Percentiles rank a stretch among this genome's conserved stretches.
Conservation (phyloP, 2,888 invertebrate species). For the Scaptomyza flava region DNA sequence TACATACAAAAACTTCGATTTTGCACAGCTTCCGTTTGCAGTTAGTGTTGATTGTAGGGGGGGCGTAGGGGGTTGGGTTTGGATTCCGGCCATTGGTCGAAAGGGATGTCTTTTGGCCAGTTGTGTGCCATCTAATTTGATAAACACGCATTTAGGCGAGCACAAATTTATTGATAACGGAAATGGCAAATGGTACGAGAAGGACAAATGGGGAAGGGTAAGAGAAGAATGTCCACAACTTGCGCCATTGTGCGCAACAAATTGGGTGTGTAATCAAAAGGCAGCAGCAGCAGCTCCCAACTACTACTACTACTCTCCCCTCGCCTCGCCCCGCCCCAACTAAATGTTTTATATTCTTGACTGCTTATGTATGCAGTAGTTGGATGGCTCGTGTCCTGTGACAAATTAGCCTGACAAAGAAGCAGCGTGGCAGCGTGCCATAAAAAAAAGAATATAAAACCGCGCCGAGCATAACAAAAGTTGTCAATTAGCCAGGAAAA, state of each 20-base stretch:
- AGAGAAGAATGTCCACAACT: slow-evolving; percentile 15
- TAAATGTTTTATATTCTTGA: background rate
- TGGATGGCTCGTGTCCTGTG: slow-evolving; percentile 53
- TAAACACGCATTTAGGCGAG: slow-evolving; percentile 68
- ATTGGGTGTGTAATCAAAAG: slow-evolving; percentile 72
- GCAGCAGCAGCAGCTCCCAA: slow-evolving; percentile 25
- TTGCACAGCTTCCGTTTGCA: slow-evolving; percentile 40
- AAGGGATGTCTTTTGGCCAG: slow-evolving; percentile 14
- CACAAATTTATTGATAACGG: slow-evolving; percentile 74
- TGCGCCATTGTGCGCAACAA: slow-evolving; percentile 68
- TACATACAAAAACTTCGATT: slow-evolving; percentile 35
- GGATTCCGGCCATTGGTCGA: slow-evolving; percentile 32
- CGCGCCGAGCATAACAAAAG: slow-evolving; percentile 29
- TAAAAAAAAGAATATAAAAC: slow-evolving; percentile 47
- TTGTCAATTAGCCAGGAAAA: slow-evolving; percentile 64
- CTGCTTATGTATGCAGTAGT: slow-evolving; percentile 28
- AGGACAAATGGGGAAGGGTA: background rate
- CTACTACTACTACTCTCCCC: slow-evolving; percentile 2
- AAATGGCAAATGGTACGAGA: slow-evolving; percentile 30
- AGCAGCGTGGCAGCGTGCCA: slow-evolving; percentile 27
- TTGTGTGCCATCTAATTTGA: slow-evolving; percentile 61
- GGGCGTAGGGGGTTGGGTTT: background rate
- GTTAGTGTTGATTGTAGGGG: background rate
- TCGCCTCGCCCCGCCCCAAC: background rate
- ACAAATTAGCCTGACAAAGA: slow-evolving; percentile 71